These are phyloP conservation scores for honey bee (Apis mellifera) DNA, from an alignment of 1,140 invertebrate species.

Conservation along the genomic window DNA sequence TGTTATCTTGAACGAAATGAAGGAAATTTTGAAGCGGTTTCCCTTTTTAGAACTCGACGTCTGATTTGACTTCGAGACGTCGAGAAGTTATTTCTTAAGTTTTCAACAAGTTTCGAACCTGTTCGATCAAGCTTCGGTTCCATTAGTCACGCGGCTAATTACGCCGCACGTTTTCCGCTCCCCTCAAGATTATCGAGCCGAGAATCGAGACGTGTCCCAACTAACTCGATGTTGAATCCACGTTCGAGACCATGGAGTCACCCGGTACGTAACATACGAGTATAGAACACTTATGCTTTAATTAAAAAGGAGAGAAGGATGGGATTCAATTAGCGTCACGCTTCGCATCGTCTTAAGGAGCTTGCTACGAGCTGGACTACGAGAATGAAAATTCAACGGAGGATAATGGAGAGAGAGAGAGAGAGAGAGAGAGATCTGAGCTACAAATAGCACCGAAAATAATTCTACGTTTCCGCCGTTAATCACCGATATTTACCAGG, in stretches of 20 bases:
- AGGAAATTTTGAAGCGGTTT: too few relatives aligned
- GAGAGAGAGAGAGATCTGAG: background rate
- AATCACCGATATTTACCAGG: background rate
- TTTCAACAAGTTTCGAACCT: too few relatives aligned
- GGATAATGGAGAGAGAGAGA: background rate
- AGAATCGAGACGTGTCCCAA: background rate
- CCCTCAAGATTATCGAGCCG: background rate
- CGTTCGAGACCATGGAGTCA: background rate
- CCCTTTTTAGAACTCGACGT: too few relatives aligned
- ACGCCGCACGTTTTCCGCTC: too few relatives aligned
- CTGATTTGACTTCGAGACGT: background rate
- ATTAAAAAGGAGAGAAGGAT: conserved; percentile 45
- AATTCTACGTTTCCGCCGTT: too few relatives aligned
- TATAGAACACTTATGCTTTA: conserved; percentile 26
- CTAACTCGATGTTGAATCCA: background rate
- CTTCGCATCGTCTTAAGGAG: conserved; percentile 4
- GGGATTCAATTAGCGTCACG: conserved; percentile 44
- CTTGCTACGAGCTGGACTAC: background rate
- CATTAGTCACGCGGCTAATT: too few relatives aligned
- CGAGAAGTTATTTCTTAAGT: too few relatives aligned
- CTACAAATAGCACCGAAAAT: conserved; percentile 11
- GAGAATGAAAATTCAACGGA: conserved; percentile 28
- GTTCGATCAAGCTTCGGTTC: too few relatives aligned
- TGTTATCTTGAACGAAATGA: too few relatives aligned
- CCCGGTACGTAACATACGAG: background rate